These are phyloP conservation scores for Eudorcas thomsonii DNA, from an alignment of 2,113 vertebrate species.

Conservation along the genomic window DNA sequence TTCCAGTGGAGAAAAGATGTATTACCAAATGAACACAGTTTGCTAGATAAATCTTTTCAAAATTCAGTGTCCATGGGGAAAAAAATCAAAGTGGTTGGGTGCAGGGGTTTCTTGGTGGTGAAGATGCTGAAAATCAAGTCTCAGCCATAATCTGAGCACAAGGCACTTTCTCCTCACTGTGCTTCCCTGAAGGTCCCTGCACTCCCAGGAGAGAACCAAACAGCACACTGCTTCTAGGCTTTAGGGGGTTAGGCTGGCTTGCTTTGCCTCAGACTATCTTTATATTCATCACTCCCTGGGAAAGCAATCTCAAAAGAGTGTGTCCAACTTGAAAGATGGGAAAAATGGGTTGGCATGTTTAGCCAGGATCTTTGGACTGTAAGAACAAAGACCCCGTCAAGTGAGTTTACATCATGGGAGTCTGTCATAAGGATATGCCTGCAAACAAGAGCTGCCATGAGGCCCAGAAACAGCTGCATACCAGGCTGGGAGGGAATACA, in stretches of 20 bases:
- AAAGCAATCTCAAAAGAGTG: neutral
- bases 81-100: neutral
- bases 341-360: neutral
- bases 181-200: neutral
- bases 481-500: neutral
- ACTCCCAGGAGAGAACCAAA: neutral
- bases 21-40: neutral
- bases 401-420: neutral
- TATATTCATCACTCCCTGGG: neutral
- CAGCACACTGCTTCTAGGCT: neutral
- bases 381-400: neutral
- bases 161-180: neutral
- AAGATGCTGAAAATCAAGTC: neutral
- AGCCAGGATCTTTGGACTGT: neutral
- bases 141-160: neutral
- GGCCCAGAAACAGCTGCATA: neutral
- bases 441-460: neutral
- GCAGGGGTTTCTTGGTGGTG: neutral
- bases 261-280: neutral
- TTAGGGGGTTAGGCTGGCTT: neutral
- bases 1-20: neutral
- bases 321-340: neutral
- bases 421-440: neutral
- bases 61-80: neutral
- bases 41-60: conserved; percentile 10